Base-by-base conservation (phyloP, 2,113 vertebrate genomes). In the Tiliqua scincoides region DNA sequence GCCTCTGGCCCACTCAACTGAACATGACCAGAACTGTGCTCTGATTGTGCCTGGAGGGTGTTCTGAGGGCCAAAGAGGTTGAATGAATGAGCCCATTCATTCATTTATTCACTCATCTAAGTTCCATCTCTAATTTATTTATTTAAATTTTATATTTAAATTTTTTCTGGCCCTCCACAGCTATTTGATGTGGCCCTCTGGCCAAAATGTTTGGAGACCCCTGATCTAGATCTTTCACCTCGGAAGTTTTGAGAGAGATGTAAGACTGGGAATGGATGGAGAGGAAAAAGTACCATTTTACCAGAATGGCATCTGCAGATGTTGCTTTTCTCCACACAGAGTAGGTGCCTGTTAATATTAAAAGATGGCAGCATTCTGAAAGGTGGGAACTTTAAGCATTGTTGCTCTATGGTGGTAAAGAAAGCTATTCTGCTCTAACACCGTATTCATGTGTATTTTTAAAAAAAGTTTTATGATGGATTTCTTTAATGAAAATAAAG, bases 401-500 rank as follows among this genome's bases (percentile, higher is more conserved):
- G 11, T 67, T 74, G 12, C 0, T 17, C 32, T 54, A 82, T 23
- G 43, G 35, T 2, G 0, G 21, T n/a, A 14, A 82, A 70, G 91
- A 74, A 61, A 82, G 21, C 3, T 6, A 61, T 65, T 68, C 75
- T 91, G 82, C 63, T 86, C 82, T 10, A 87, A 88, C 25, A 0
- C 92, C 89, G 86, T 94, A 65, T 93, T 94, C 78, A 1, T 73
- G 90, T 93, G 87, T 95, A 92, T 91, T 95, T 91, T 91, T 94
- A 93, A 87, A 83, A 78, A 86, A 90, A 82, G 67, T 91, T 93
- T 92, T 89, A 83, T 74, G 73, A 87, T 92, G 88, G 82, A 86
- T 87, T 89, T 91, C 88, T 93, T 92, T 92, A 84, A 92, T 94
- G 85, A 88, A 95, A 97, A 96, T 96, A 97, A 96, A 97, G 87